Conservation (phyloP, 2,888 invertebrate species). For the Phortica magna region DNA sequence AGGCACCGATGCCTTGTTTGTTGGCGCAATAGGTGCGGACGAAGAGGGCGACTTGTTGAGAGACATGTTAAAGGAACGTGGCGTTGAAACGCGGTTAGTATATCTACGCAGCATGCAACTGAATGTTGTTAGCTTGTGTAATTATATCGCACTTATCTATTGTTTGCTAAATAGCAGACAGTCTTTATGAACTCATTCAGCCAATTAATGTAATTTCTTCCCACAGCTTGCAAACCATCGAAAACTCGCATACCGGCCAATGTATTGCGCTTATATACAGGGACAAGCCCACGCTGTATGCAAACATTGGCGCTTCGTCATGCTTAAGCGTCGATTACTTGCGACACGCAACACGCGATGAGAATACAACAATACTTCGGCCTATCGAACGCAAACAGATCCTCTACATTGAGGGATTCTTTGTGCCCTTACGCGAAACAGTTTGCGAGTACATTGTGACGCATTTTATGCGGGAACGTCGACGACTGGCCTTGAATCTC, state of each 20-base stretch:
- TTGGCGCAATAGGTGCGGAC: slow-evolving; percentile 80
- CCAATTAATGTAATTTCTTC: not conserved
- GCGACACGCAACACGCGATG: slow-evolving; percentile 53
- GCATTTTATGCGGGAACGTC: slow-evolving; percentile 74
- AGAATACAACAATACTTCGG: slow-evolving; percentile 60
- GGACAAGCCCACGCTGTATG: slow-evolving; percentile 79
- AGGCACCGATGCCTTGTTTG: slow-evolving; percentile 78
- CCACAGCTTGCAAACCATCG: slow-evolving; percentile 67
- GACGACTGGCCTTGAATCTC: slow-evolving; percentile 80
- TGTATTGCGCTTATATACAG: slow-evolving; percentile 79
- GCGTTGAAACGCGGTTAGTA: slow-evolving; percentile 76
- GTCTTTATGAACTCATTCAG: not conserved
- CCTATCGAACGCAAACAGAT: slow-evolving; percentile 73
- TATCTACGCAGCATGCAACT: not conserved
- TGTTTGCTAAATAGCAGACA: slow-evolving; percentile 4
- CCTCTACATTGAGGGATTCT: slow-evolving; percentile 81
- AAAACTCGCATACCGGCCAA: slow-evolving; percentile 78
- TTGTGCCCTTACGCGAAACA: slow-evolving; percentile 79
- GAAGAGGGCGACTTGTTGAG: slow-evolving; percentile 77
- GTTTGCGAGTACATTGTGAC: slow-evolving; percentile 78
- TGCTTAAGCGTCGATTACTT: slow-evolving; percentile 75
- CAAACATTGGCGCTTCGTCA: slow-evolving; percentile 80
- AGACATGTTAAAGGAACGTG: slow-evolving; percentile 74
- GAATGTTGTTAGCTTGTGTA: not conserved
- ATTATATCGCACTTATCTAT: not conserved